Evolutionary conservation across 2,797 vertebrate genomes (phyloP).

Genomic region (Anas flavirostris): DNA sequence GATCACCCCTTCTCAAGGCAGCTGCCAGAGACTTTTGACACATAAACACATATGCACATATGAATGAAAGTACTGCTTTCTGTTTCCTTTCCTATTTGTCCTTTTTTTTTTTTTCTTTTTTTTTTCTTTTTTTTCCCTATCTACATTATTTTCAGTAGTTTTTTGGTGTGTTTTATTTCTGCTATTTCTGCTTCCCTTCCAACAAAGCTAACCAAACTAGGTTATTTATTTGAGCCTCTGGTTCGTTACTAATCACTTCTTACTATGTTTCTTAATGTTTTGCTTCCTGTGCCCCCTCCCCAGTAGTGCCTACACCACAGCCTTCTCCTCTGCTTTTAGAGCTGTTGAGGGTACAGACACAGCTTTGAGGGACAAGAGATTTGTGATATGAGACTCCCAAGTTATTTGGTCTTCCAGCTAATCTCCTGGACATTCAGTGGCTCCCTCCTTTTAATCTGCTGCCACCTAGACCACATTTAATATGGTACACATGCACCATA

Average conservation of each 20-base stretch:
- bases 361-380: background rate
- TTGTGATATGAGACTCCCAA: background rate
- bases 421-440: background rate
- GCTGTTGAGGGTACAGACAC: background rate
- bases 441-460: background rate
- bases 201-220: background rate
- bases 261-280: background rate
- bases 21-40: constrained; percentile 7
- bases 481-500: background rate
- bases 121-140: background rate
- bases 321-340: background rate
- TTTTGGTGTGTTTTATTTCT: rapidly evolving
- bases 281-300: background rate
- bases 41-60: background rate
- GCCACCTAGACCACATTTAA: background rate
- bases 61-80: background rate
- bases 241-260: background rate
- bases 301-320: background rate
- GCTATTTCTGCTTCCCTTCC: rapidly evolving
- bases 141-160: background rate
- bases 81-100: background rate
- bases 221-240: background rate
- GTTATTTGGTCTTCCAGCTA: background rate
- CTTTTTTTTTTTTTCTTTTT: background rate
- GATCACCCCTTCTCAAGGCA: constrained; percentile 7